Evolutionary conservation across 2,888 invertebrate species (phyloP).

Genomic region (Pseudococcus longispinus): DNA sequence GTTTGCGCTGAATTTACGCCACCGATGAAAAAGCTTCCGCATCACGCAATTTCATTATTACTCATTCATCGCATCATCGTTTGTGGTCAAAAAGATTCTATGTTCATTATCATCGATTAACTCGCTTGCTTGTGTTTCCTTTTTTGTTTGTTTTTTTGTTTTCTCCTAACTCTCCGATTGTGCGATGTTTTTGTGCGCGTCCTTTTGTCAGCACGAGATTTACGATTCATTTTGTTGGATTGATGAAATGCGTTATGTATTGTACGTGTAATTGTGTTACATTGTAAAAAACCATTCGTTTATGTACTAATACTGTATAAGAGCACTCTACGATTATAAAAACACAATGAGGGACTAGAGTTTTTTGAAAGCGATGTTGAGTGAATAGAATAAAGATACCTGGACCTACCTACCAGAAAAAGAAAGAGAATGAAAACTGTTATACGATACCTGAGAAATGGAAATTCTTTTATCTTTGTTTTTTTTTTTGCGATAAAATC

Average conservation of each 20-base stretch:
- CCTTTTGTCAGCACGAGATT: neutral
- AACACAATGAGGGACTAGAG: no score
- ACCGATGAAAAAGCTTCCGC: constrained; percentile 7
- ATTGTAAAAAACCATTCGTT: neutral
- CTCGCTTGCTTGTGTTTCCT: constrained; percentile 22
- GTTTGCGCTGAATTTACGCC: constrained; percentile 16
- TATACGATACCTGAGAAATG: no score
- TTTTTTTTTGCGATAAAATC: no score
- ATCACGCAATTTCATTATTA: constrained; percentile 24
- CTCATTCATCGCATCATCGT: constrained; percentile 20
- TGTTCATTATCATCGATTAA: constrained; percentile 11
- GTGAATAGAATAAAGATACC: no score
- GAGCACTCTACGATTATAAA: no score
- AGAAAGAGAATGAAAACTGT: no score
- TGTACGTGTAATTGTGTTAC: neutral
- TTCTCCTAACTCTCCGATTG: neutral
- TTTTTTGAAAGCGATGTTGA: no score
- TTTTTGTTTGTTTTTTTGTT: neutral
- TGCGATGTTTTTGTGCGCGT: neutral
- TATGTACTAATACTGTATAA: neutral
- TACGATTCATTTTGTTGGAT: neutral
- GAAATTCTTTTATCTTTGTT: no score
- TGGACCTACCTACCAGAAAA: no score
- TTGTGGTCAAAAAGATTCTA: neutral
- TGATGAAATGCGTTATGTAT: neutral